Base-by-base conservation (phyloP, 2,113 vertebrate species). In the Xiphophorus hellerii region DNA sequence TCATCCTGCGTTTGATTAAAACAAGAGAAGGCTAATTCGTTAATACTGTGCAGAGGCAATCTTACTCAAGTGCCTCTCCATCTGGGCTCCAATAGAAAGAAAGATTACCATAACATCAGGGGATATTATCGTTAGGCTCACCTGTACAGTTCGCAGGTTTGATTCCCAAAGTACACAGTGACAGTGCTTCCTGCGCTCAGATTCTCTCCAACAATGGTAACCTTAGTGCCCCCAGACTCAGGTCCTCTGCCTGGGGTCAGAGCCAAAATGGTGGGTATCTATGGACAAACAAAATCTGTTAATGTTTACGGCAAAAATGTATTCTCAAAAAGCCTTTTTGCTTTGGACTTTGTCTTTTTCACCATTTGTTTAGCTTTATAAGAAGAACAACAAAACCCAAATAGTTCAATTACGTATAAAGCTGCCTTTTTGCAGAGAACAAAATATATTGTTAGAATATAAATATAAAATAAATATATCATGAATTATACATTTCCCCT, bases 151-250 rank as follows among this genome's bases (percentile, higher is more conserved):
- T 97, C 92, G 71, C 97, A 99, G 86, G 96, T 97, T 93, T 98
- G 96, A 93, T 97, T 98, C 3, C 96, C 97, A 84, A 99, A 95
- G 83, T 93, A 89, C 4, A 98, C 95, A 0, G 94, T 93, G 5
- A 93, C 96, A 0, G 39, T 94, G 94, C 98, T 99, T 73, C 98
- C 98, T 0, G 98, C 95, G 0, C 96, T 96, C 1, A 99, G 94
- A 88, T 98, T 93, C 82, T 96, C 96, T 64, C 98, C 98, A 0
- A 96, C 94, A 83, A 99, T 96, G 70, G 98, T 99, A 74, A 99
- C 96, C 93, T 96, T 96, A 20, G 98, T 99, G 66, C 98, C 98
- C 67, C 98, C 98, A 0, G 98, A 99, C 89, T 98, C 98, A 0
- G 98, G 98, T 5, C 98, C 98, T 0, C 97, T 95, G 77, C 93